Conservation (phyloP, 2,113 vertebrate genomes). For the Silurus meridionalis region DNA sequence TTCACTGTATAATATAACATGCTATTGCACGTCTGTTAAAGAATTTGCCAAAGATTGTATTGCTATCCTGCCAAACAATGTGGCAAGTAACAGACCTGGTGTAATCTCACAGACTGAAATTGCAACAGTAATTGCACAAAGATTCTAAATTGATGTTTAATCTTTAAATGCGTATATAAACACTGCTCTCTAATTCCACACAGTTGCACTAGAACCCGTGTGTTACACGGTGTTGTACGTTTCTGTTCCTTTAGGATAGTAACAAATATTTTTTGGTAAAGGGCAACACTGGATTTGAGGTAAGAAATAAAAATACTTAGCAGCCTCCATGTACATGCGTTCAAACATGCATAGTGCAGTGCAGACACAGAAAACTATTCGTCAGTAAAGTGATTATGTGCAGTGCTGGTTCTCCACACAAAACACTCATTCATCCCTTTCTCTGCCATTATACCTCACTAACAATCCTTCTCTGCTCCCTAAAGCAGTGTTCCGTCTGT, state of each 20-base stretch:
- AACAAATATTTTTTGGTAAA: neutral
- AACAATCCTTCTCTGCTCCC: constrained; percentile 41
- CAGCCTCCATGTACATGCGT: neutral
- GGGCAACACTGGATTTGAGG: neutral
- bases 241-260: neutral
- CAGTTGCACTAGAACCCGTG: neutral
- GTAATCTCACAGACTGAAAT: neutral
- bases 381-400: constrained; percentile 42
- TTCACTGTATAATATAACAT: neutral
- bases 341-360: constrained; percentile 10
- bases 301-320: neutral
- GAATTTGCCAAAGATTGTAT: neutral
- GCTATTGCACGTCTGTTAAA: neutral
- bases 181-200: neutral
- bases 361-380: constrained; percentile 25
- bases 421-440: constrained; percentile 51
- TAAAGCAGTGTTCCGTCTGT: constrained; percentile 28
- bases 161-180: constrained; percentile 12
- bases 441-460: constrained; percentile 45
- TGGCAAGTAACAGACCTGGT: neutral
- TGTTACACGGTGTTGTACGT: too few relatives aligned
- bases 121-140: neutral
- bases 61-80: neutral
- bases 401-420: constrained; percentile 32
- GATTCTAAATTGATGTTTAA: neutral